Base-by-base conservation (phyloP, 2,113 vertebrate genomes). In the Oxyura jamaicensis region DNA sequence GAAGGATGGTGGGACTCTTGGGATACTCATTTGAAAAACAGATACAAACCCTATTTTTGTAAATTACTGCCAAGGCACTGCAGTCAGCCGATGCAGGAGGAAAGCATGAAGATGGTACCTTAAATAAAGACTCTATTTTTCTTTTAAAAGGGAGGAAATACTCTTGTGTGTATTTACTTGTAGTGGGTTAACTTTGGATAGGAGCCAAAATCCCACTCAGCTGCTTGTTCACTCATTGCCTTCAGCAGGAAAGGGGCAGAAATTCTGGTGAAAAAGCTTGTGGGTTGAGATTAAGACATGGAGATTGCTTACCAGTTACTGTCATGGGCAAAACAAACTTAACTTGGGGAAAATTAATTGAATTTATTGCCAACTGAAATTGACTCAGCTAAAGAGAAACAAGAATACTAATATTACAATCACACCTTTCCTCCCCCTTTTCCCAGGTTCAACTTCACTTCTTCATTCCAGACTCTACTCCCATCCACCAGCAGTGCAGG, bases 401-500 rank as follows among this genome's bases (percentile, higher is more conserved):
- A 56, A 36, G 66, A 84, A 52, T 25, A 41, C 6, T 35, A 35
- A 31, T 12, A 39, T 52, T 60, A 87, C 76, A 81, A 7, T 15
- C 4, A 65, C 11, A 28, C 13, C 4, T 84, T 56, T 33, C 9
- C 23, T 83, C 11, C 26, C 16, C 2, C 1, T 6, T 80, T 89
- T 39, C 35, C 44, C 44, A 41, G 25, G 29, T 41, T 9, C 4
- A 71, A 2, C 29, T 60, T 73, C 44, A 31, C 3, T 69, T 29
- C 11, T 50, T 71, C 26, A 13, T 26, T 71, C n/a, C 28, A 33
- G 33, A 21, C 25, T 66, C 14, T 79, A 11, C 15, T 5, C 3
- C 8, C 2, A 3, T 11, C 1, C 3, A 8, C 26, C 25, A 86
- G 19, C 0, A 0, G 14, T 2, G 1, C 35, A 50, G 25, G 4